These are phyloP conservation scores for Hirudo medicinalis DNA, from an alignment of 1,140 invertebrate genomes.

Conservation along the genomic window DNA sequence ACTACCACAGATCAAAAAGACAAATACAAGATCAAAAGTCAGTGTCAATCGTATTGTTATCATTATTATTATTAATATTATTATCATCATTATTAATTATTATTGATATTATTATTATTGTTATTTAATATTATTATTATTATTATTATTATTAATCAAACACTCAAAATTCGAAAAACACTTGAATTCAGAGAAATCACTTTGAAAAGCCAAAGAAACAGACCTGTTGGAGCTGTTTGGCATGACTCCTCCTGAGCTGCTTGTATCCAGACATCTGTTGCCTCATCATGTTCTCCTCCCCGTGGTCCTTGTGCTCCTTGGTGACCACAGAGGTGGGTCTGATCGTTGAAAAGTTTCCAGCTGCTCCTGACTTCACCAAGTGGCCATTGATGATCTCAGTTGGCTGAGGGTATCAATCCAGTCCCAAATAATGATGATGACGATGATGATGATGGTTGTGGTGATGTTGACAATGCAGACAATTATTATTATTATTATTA, in stretches of 20 bases:
- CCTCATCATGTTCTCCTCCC: conserved; percentile 90
- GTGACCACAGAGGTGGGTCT: conserved; percentile 94
- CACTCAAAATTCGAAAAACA: no score
- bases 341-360: conserved; percentile 86
- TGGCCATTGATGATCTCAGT: neutral
- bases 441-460: conserved; percentile 3
- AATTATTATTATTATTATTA: neutral
- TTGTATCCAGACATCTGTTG: conserved; percentile 99
- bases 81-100: no score
- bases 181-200: no score
- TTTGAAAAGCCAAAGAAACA: neutral
- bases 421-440: neutral
- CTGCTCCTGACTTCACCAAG: conserved; percentile 25
- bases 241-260: conserved; percentile 89
- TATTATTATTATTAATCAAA: no score
- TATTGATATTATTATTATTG: no score
- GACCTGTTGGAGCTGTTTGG: conserved; percentile 68
- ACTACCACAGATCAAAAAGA: no score
- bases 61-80: no score
- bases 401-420: no score
- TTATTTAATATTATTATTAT: no score
- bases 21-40: no score
- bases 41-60: no score
- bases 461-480: neutral
- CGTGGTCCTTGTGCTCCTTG: conserved; percentile 94